Evolutionary conservation across 2,797 vertebrate genomes (phyloP).

Genomic region (Falco berigora): DNA sequence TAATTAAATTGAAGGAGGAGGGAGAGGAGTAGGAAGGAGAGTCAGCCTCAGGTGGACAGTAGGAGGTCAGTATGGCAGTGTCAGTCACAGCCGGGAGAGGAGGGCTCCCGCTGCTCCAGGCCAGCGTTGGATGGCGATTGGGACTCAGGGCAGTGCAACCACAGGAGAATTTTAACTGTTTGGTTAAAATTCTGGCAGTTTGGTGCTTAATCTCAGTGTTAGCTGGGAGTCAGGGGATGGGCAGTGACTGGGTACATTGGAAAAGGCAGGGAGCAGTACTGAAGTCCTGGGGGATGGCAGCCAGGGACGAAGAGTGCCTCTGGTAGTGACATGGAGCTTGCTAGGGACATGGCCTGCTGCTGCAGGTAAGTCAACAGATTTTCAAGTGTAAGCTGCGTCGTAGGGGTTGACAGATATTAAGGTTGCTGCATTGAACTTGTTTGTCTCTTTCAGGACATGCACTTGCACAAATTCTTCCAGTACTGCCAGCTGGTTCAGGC

Average conservation of each 20-base stretch:
- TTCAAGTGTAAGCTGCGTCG: neutral
- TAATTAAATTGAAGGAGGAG: neutral
- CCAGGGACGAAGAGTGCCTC: neutral
- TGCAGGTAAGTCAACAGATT: neutral
- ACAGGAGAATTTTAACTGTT: neutral
- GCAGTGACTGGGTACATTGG: neutral
- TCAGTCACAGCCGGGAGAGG: rapidly evolving
- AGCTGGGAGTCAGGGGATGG: neutral
- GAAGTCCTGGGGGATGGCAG: neutral
- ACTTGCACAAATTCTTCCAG: constrained; percentile 95
- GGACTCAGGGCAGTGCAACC: neutral
- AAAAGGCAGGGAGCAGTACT: neutral
- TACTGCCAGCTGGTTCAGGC: constrained; percentile 87
- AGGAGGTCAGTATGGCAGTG: neutral
- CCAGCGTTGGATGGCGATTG: neutral
- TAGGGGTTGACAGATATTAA: neutral
- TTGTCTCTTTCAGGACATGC: constrained; percentile 82
- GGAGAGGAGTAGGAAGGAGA: neutral
- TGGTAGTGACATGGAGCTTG: neutral
- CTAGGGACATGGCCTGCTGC: neutral
- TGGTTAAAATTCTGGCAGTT: neutral
- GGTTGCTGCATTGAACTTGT: neutral
- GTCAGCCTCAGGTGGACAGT: neutral
- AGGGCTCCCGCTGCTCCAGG: neutral
- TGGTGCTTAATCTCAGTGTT: neutral